A percentile compares a stretch with the other conserved stretches of the same genome.
Evolutionary conservation across 2,797 vertebrate genomes (phyloP).

Genomic region (Spondyliosoma cantharus): DNA sequence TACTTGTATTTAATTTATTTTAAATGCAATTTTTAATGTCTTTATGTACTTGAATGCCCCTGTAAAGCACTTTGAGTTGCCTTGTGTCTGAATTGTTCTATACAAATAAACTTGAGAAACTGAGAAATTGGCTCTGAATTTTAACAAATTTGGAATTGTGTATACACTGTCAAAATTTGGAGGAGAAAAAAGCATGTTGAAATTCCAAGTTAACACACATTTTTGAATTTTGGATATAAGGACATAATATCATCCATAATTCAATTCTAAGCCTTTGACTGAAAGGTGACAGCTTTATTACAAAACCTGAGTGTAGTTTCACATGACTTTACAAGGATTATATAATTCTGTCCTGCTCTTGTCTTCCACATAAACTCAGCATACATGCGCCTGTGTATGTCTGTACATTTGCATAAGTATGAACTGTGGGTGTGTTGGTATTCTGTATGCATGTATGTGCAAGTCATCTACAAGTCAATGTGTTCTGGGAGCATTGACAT

Average conservation of each 20-base stretch:
- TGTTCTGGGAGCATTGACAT: background rate
- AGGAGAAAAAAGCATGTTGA: too few species aligned
- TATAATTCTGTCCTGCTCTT: background rate
- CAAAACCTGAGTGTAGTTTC: background rate
- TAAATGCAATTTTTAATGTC: too few species aligned
- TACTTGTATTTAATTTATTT: too few species aligned
- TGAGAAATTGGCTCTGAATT: too few species aligned
- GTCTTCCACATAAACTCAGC: background rate
- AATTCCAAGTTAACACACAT: background rate
- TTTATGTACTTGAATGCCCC: too few species aligned
- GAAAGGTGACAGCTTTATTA: background rate
- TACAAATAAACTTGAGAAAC: too few species aligned
- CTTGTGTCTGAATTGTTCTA: too few species aligned
- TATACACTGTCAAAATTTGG: too few species aligned
- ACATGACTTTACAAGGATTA: background rate
- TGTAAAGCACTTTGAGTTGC: too few species aligned
- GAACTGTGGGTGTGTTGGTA: background rate
- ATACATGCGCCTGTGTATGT: background rate
- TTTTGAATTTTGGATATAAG: background rate
- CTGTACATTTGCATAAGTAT: constrained; percentile 24
- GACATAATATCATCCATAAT: background rate
- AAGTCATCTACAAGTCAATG: background rate
- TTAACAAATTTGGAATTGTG: too few species aligned
- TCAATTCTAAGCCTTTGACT: too few species aligned
- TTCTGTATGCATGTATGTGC: constrained; percentile 1